phyloP scores from a whole-genome alignment of 1,140 invertebrate species.

The Frieseomelitta varia region DNA sequence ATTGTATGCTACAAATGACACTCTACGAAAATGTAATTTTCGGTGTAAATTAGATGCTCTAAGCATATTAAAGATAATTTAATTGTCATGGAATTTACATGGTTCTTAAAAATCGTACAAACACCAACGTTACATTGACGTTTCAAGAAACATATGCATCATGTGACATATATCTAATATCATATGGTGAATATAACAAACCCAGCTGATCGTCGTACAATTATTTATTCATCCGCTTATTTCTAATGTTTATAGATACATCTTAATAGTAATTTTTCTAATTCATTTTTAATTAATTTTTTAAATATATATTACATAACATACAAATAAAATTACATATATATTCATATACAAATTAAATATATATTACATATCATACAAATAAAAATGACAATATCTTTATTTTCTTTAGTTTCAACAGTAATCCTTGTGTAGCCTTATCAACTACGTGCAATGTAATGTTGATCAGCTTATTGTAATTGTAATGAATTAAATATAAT shows the following conservation, averaged over 20 bases:
- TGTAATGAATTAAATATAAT: background rate
- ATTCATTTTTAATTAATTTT: background rate
- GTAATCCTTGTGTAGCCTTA: background rate
- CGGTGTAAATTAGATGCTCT: background rate
- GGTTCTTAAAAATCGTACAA: background rate
- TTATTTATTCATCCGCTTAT: background rate
- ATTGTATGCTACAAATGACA: background rate
- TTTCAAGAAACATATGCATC: slow-evolving; percentile 7
- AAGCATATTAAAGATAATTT: background rate
- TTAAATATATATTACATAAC: background rate
- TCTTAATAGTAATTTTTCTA: background rate
- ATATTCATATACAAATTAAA: too few relatives aligned
- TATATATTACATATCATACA: background rate
- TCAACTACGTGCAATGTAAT: background rate
- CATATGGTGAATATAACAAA: background rate
- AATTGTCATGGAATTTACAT: background rate
- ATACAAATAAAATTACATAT: too few relatives aligned
- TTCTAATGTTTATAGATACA: background rate
- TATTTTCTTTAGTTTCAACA: background rate
- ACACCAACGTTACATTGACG: background rate
- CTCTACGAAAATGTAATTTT: background rate
- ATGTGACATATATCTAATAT: background rate
- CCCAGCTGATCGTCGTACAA: background rate
- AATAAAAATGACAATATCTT: background rate
- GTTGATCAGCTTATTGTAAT: background rate